Conservation (phyloP, 92 coral and sea anemone genomes). For the Siderastrea siderea region DNA sequence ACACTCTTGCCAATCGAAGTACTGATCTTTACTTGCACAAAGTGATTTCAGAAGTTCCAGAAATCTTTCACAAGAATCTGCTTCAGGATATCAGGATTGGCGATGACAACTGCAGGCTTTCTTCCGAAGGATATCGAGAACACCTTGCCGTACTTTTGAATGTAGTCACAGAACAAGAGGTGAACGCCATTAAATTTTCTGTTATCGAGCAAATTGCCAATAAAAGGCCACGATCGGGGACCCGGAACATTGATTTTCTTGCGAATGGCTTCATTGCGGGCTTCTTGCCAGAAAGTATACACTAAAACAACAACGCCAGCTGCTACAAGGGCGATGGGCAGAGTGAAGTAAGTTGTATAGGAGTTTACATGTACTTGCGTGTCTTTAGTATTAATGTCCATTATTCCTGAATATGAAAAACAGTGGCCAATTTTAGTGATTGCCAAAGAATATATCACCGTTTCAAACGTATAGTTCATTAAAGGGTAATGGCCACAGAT, state of each 20-base stretch:
- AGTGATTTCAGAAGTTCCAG: constrained; percentile 68
- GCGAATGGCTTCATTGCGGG: constrained; percentile 28
- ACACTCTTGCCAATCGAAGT: constrained; percentile 29
- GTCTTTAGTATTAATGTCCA: too few relatives aligned
- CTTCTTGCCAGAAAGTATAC: constrained; percentile 2
- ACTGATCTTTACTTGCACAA: background rate
- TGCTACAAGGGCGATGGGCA: background rate
- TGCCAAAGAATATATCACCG: too few relatives aligned
- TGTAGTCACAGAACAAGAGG: constrained; percentile 58
- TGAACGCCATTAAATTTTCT: constrained; percentile 73
- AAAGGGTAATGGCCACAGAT: too few relatives aligned
- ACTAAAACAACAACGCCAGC: background rate
- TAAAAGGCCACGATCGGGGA: constrained; percentile 60
- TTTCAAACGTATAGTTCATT: too few relatives aligned
- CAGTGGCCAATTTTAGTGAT: background rate
- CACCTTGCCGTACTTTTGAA: constrained; percentile 77
- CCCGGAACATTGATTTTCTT: constrained; percentile 71
- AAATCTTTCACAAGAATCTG: constrained; percentile 84
- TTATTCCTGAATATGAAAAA: background rate
- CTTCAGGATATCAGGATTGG: constrained; percentile 81
- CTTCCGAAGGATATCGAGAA: constrained; percentile 63
- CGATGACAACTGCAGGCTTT: constrained; percentile 61
- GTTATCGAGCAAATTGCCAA: constrained; percentile 75
- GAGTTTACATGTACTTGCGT: background rate
- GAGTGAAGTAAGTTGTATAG: background rate